Percentiles rank a stretch among this genome's conserved stretches.
Conservation (phyloP, 2,797 vertebrate genomes). For the Selene dorsalis region DNA sequence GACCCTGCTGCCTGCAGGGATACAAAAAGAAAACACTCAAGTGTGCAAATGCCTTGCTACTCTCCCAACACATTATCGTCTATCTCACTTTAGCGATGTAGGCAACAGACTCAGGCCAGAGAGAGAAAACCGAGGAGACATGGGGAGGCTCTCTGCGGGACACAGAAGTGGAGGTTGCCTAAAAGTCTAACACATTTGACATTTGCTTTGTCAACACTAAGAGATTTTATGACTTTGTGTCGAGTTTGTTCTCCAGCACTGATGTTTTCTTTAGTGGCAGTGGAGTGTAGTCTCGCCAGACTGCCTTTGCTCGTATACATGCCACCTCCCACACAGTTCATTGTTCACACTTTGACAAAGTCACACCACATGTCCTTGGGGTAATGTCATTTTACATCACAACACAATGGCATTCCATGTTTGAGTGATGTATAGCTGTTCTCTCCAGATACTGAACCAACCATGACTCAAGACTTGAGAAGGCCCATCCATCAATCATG, state of each 20-base stretch:
- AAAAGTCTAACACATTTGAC: slow-evolving; percentile 67
- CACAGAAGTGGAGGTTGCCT: slow-evolving; percentile 51
- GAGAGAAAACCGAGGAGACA: slow-evolving; percentile 45
- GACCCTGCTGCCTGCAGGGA: slow-evolving; percentile 42
- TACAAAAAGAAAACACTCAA: slow-evolving; percentile 33
- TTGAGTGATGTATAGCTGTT: slow-evolving; percentile 69
- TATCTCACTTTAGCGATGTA: slow-evolving; percentile 62
- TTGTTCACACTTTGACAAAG: slow-evolving; percentile 77
- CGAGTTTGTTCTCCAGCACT: slow-evolving; percentile 57
- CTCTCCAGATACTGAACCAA: slow-evolving; percentile 56
- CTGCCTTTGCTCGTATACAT: slow-evolving; percentile 50
- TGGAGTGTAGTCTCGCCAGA: slow-evolving; percentile 60
- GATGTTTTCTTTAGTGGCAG: slow-evolving; percentile 63
- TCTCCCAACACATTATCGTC: slow-evolving; percentile 65
- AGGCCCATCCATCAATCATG: slow-evolving; percentile 65
- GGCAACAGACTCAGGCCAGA: slow-evolving; percentile 58
- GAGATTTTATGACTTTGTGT: slow-evolving; percentile 67
- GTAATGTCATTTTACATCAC: slow-evolving; percentile 75
- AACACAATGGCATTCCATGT: slow-evolving; percentile 52
- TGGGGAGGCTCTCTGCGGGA: slow-evolving; percentile 44
- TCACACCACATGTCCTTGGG: slow-evolving; percentile 72
- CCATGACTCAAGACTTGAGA: slow-evolving; percentile 64
- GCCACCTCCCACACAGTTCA: slow-evolving; percentile 64
- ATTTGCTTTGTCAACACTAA: slow-evolving; percentile 76
- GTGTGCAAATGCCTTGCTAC: slow-evolving; percentile 58